These are phyloP conservation scores for Eumaeus atala DNA, from an alignment of 1,140 invertebrate genomes.

Conservation along the genomic window DNA sequence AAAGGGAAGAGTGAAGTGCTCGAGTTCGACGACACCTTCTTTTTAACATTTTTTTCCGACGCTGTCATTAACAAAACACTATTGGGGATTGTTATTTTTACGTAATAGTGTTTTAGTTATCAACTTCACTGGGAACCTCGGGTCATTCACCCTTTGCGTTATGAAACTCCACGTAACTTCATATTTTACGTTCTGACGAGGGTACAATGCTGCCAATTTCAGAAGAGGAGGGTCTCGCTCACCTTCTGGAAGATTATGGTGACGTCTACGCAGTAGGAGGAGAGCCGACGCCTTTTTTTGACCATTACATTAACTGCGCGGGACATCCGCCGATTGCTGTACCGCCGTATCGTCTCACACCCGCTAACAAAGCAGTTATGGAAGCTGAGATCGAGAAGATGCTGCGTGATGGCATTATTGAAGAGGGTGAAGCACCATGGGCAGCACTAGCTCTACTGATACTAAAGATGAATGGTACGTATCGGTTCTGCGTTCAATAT, in stretches of 20 bases:
- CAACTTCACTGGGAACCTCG: too few species aligned
- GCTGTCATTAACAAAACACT: too few species aligned
- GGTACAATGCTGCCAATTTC: background rate
- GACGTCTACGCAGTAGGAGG: constrained; percentile 24
- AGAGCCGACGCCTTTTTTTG: constrained; percentile 22
- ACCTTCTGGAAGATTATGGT: constrained; percentile 1
- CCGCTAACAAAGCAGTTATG: constrained; percentile 20
- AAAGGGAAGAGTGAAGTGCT: too few species aligned
- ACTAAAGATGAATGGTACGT: constrained; percentile 37
- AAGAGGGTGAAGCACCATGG: constrained; percentile 45
- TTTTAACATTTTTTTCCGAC: too few species aligned
- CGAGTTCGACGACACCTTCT: too few species aligned
- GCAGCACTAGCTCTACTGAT: constrained; percentile 42
- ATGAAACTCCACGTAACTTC: too few species aligned
- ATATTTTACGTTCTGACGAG: constrained; percentile 6
- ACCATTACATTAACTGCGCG: constrained; percentile 22
- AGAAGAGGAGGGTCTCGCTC: background rate
- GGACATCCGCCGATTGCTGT: constrained; percentile 34
- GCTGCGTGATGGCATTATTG: constrained; percentile 39
- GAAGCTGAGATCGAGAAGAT: constrained; percentile 30
- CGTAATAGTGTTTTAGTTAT: too few species aligned
- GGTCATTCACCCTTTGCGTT: too few species aligned
- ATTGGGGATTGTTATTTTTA: too few species aligned
- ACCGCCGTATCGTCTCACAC: constrained; percentile 33
- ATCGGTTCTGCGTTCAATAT: constrained; percentile 48